These are phyloP conservation scores for Aegithalos caudatus DNA, from an alignment of 2,113 vertebrate species.

Conservation along the genomic window DNA sequence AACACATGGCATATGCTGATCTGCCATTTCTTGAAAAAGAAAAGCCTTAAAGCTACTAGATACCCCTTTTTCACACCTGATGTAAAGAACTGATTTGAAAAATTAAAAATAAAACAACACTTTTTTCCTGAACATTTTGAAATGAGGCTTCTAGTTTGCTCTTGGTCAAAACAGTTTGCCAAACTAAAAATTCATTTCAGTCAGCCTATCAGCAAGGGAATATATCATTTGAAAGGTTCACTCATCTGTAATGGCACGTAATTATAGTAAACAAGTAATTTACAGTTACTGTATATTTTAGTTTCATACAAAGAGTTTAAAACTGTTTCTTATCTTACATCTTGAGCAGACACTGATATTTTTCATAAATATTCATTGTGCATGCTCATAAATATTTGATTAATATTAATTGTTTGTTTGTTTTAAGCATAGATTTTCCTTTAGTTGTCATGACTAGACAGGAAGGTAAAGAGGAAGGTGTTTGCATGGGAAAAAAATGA, in stretches of 20 bases:
- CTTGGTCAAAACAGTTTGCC: not conserved
- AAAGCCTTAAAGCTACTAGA: not conserved
- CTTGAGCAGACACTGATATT: not conserved
- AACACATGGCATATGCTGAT: not conserved
- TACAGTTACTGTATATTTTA: not conserved
- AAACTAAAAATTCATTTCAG: not conserved
- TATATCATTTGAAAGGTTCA: not conserved
- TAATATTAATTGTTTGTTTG: constrained; percentile 47
- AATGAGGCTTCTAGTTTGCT: not conserved
- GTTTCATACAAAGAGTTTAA: not conserved
- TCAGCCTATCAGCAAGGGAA: not conserved
- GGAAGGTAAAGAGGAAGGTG: not conserved
- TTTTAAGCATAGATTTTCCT: not conserved
- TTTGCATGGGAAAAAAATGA: not conserved
- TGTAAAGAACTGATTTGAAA: not conserved
- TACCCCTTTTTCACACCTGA: not conserved
- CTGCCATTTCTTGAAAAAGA: not conserved
- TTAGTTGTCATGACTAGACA: not conserved
- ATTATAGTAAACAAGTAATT: not conserved
- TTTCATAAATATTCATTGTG: constrained; percentile 45
- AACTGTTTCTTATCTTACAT: not conserved
- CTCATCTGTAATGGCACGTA: not conserved
- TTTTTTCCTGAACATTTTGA: not conserved
- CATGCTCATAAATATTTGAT: constrained; percentile 29
- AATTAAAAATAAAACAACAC: not conserved